Conservation (phyloP, 2,113 vertebrate species). For the Spea multiplicata region DNA sequence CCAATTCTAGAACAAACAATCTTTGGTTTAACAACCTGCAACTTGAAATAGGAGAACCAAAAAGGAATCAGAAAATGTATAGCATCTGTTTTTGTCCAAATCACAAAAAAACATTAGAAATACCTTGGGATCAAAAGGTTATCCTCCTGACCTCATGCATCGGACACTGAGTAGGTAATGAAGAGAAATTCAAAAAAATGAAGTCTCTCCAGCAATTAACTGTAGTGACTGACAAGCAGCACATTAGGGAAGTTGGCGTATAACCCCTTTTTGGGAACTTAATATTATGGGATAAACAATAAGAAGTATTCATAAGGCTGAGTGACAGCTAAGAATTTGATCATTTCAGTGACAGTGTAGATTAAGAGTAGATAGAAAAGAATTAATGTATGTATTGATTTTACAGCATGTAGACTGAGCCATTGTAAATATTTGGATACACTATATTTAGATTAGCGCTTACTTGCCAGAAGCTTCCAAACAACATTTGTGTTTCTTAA, state of each 20-base stretch:
- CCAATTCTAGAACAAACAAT: constrained; percentile 54
- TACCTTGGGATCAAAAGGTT: constrained; percentile 26
- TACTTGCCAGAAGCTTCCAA: constrained; percentile 15
- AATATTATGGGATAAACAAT: constrained; percentile 20
- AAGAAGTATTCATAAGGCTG: constrained; percentile 20
- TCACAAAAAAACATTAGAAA: neutral
- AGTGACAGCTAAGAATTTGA: neutral
- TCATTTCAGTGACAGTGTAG: neutral
- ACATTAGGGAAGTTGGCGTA: constrained; percentile 9
- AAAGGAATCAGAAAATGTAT: constrained; percentile 6
- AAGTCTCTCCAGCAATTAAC: constrained; percentile 4
- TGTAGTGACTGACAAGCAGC: constrained; percentile 15
- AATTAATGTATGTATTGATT: constrained; percentile 3
- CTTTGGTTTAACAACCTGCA: constrained; percentile 26
- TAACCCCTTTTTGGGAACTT: constrained; percentile 36
- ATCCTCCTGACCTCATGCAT: constrained; percentile 11
- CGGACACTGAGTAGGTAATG: neutral
- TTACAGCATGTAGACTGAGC: neutral
- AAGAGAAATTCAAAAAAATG: constrained; percentile 2
- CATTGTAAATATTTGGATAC: constrained; percentile 18
- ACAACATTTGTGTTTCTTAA: constrained; percentile 28
- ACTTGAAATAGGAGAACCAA: constrained; percentile 18
- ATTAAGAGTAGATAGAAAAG: neutral
- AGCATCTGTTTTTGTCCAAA: constrained; percentile 12
- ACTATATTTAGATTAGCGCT: constrained; percentile 15